A percentile compares a stretch with the other conserved stretches of the same genome.
phyloP scores from a whole-genome alignment of 2,113 vertebrate species.

The Mandrillus leucophaeus region DNA sequence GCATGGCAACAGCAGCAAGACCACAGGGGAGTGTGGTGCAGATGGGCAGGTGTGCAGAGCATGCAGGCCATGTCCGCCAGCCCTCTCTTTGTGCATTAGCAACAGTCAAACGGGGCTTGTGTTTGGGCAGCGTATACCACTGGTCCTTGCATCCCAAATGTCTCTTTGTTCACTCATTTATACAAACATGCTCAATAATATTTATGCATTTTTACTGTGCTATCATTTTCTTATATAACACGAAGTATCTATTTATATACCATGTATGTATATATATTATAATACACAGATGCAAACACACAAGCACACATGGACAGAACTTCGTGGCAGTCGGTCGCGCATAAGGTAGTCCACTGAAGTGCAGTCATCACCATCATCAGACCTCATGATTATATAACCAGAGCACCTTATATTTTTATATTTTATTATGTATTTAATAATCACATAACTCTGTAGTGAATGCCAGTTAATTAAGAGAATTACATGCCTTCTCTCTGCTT shows the following conservation, averaged over 20 bases:
- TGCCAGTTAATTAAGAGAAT: too few species aligned
- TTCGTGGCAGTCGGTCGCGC: background rate
- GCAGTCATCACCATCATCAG: background rate
- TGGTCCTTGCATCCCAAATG: background rate
- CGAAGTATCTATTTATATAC: background rate
- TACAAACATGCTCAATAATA: background rate
- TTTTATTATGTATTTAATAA: background rate
- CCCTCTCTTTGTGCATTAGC: background rate
- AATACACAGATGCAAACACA: background rate
- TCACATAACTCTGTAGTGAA: background rate
- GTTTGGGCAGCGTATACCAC: background rate
- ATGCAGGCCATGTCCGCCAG: background rate
- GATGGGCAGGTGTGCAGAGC: accelerated
- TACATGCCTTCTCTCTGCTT: background rate
- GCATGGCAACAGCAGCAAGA: accelerated
- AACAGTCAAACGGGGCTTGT: background rate
- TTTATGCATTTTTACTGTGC: background rate
- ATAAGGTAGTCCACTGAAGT: background rate
- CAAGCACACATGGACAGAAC: background rate
- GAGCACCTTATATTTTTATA: background rate
- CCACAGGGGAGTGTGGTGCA: accelerated
- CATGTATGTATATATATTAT: background rate
- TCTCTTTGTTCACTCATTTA: background rate
- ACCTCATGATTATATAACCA: accelerated
- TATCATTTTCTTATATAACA: background rate